These are phyloP conservation scores for Phyllotreta striolata DNA, from an alignment of 2,888 invertebrate species.

Conservation along the genomic window DNA sequence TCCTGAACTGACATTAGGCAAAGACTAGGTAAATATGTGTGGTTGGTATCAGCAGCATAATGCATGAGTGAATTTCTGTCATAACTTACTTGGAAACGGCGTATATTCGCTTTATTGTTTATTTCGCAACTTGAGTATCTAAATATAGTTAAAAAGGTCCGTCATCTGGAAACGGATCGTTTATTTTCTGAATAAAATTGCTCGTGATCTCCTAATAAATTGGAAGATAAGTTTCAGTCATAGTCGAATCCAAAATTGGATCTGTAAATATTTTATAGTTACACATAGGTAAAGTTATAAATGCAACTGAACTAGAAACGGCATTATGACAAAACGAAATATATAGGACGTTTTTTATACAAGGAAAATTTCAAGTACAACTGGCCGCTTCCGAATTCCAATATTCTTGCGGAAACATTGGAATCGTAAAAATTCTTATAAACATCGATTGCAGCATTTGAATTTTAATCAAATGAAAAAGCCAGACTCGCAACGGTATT, in stretches of 20 bases:
- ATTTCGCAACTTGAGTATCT: conserved; percentile 15
- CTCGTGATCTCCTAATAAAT: too few relatives aligned
- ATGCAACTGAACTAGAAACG: too few relatives aligned
- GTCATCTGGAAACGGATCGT: conserved; percentile 5
- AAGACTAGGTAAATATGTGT: conserved; percentile 32
- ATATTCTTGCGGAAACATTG: conserved; percentile 24
- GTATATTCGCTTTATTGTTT: conserved; percentile 21
- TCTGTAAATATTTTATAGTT: too few relatives aligned
- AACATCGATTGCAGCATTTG: conserved; percentile 32
- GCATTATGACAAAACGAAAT: too few relatives aligned
- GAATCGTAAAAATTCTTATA: conserved; percentile 27
- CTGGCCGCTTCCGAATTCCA: conserved; percentile 7
- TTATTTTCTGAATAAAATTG: too few relatives aligned
- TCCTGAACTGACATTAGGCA: conserved; percentile 29
- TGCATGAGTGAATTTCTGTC: conserved; percentile 25
- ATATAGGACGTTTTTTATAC: background rate
- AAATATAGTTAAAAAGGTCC: conserved; percentile 1
- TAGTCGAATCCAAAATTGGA: too few relatives aligned
- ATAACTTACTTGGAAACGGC: conserved; percentile 25
- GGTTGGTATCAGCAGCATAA: conserved; percentile 28
- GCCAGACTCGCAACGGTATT: conserved; percentile 24
- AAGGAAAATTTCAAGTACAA: background rate
- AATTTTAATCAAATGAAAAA: conserved; percentile 35
- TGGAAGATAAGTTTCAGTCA: too few relatives aligned
- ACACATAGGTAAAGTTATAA: too few relatives aligned